Evolutionary conservation across 53 echinoderm and acorn worm genomes (phyloP), one percentile per base, ranked within the genome.

Genomic region (Echinarachnius parma): DNA sequence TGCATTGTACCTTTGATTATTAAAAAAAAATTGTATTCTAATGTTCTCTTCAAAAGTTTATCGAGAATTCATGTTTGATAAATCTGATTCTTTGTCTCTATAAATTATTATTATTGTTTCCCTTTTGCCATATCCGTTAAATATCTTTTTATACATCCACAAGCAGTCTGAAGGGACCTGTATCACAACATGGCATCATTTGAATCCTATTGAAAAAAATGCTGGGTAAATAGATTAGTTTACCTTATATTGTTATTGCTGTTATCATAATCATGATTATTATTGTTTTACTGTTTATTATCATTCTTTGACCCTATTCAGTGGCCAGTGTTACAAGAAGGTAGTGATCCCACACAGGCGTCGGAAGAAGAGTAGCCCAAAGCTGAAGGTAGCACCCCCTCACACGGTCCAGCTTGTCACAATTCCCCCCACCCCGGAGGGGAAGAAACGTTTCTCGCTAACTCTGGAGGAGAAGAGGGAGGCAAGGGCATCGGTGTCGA

Each of bases 401-500:
- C 95, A 94, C 77, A 90, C 90, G 31, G 90, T 94, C 14, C 90
- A 94, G 74, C 84, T 90, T 34, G 53, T 94, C 7, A 94, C 59
- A 25, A 94, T 94, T 42, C 95, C 95, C 16, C 87, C 95, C 0
- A 89, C 90, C 0, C 95, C 95, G 18, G 90, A 94, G 26, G 95
- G 95, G 11, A 81, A 90, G 67, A 90, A 90, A 71, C 78, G 86
- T 45, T 86, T 94, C 78, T 90, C 84, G 0, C 78, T 94, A 14
- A 78, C 84, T 10, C 64, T 94, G 5, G 87, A 87, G 25, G 81
- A 90, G 54, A 70, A 53, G 22, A 31, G 34, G 22, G 36, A 27
- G 21, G 42, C 42, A 39, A 48, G 32, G 48, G 70, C 33, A 34
- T 32, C 70, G 11, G 33, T n/a, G 18, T 70, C 70, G 2, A 48